Conservation (phyloP, 2,113 vertebrate species). For the Axis porcinus region DNA sequence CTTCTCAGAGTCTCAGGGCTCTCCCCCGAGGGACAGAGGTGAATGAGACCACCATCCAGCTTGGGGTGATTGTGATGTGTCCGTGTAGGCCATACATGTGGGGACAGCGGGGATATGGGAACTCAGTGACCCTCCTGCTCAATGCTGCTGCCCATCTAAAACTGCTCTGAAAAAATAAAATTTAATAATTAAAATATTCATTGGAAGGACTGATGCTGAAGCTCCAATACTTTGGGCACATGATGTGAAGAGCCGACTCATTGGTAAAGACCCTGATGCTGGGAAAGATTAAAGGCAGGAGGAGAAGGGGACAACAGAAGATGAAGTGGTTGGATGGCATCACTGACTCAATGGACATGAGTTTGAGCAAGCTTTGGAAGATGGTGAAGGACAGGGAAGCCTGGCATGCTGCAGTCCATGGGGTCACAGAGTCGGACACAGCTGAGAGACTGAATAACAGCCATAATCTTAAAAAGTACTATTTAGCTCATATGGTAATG, state of each 20-base stretch:
- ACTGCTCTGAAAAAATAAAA: neutral
- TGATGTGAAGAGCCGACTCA: neutral
- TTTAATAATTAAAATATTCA: neutral
- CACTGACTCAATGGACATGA: neutral
- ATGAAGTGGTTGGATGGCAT: neutral
- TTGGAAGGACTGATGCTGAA: neutral
- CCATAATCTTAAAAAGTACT: neutral
- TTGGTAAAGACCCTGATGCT: neutral
- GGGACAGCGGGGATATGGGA: accelerated
- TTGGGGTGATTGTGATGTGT: neutral
- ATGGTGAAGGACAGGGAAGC: neutral
- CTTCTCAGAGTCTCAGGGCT: neutral
- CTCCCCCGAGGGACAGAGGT: neutral
- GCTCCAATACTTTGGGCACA: neutral
- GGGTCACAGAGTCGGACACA: neutral
- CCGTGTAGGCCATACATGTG: accelerated
- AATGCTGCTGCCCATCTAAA: neutral
- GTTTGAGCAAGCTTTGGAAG: neutral
- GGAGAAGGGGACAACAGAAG: neutral
- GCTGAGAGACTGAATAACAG: neutral
- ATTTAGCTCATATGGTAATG: neutral
- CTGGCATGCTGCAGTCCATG: neutral
- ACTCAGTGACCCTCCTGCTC: neutral
- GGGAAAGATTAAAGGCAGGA: neutral
- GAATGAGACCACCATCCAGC: neutral